These are phyloP conservation scores for Sclerodermus sp. DNA, from an alignment of 2,888 invertebrate species.

Conservation along the genomic window DNA sequence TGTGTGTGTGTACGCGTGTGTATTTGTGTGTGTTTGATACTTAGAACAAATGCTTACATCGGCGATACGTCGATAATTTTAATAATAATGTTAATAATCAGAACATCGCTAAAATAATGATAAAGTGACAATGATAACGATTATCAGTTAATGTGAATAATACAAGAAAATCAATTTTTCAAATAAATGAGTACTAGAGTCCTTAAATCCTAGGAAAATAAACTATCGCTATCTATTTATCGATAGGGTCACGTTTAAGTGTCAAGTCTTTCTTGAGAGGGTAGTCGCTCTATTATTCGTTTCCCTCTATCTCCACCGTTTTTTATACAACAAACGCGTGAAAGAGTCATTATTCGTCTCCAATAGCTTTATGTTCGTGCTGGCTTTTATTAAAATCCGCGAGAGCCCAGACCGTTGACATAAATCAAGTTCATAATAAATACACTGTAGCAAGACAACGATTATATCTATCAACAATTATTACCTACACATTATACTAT, in stretches of 20 bases:
- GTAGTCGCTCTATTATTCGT: neutral
- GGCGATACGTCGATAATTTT: neutral
- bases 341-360: neutral
- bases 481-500: slow-evolving; percentile 25
- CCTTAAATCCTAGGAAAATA: slow-evolving; percentile 24
- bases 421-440: slow-evolving; percentile 2
- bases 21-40: no score
- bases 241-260: slow-evolving; percentile 17
- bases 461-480: slow-evolving; percentile 28
- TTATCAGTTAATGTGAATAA: slow-evolving; percentile 2
- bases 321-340: neutral
- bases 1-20: no score
- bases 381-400: slow-evolving; percentile 15
- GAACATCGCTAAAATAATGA: slow-evolving; percentile 9
- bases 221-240: slow-evolving; percentile 18
- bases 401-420: slow-evolving; percentile 17
- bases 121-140: slow-evolving; percentile 22
- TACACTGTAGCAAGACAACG: slow-evolving; percentile 26
- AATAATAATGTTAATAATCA: slow-evolving; percentile 2
- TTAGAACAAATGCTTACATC: neutral
- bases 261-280: slow-evolving; percentile 21
- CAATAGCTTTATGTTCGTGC: neutral
- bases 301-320: slow-evolving; percentile 10
- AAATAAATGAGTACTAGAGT: slow-evolving; percentile 11
- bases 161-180: neutral